Base-by-base conservation (phyloP, 2,888 invertebrate species). In the Tenthredo amoena region DNA sequence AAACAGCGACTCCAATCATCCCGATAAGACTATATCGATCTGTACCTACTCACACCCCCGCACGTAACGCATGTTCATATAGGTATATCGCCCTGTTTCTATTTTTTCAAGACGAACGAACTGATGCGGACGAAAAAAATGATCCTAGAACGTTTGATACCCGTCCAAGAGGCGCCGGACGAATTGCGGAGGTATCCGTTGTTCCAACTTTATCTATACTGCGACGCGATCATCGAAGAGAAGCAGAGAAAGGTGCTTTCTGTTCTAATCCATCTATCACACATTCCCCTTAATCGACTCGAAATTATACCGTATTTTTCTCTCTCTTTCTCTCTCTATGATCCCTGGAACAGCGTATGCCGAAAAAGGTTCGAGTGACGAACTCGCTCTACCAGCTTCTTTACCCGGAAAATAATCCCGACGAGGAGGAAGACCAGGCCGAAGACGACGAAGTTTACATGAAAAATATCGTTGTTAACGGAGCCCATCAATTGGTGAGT, bases 91-190 rank as follows among this genome's bases (percentile, higher is more conserved):
- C 7, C 15, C 50, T 55, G 18, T 18, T 77, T 34, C 18, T 40
- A 10, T 21, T 15, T 18, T 43, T 50, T 77, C 31, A 81, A 81
- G 96, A 94, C 94, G 89, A 95, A 95, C 89, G 96, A 96, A 93
- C 95, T 96, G 94, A 96, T 96, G 91, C 94, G 96, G 85, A 95
- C 96, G 87, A 96, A 96, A 91, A 95, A 95, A 87, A 94, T 97
- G 87, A 96, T 96, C 85, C 94, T 97, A 40, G 95, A 95, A 76
- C 96, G 96, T 47, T 95, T 95, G 91, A 96, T 96, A 74, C 96
- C 96, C 0, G 92, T 96, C 58, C 95, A 95, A 87, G 95, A 96
- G 88, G 96, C 96, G 74, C 96, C 96, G 0, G 94, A 95, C 3
- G 96, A 96, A 90, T 94, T 96, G 91, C 95, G 94, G 88, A 94